Evolutionary conservation across 2,888 invertebrate species (phyloP).

Genomic region (Keiferia lycopersicella): DNA sequence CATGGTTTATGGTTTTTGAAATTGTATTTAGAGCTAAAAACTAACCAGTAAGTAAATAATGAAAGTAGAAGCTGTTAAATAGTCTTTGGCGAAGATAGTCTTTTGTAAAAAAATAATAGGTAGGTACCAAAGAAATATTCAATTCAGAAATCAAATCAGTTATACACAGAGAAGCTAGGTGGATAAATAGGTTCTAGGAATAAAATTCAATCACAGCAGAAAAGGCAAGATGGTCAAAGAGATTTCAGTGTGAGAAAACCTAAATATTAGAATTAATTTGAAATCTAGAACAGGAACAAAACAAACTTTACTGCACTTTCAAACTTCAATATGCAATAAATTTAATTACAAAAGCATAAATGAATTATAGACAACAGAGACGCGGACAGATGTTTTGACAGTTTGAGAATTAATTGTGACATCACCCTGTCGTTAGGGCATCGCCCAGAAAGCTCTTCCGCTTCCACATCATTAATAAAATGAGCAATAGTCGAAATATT

Average conservation of each 20-base stretch:
- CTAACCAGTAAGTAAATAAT: too few species aligned
- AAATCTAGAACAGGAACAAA: not conserved
- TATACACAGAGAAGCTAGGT: too few species aligned
- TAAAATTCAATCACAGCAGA: too few species aligned
- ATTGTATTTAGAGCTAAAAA: too few species aligned
- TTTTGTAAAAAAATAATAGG: not conserved
- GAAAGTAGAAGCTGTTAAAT: too few species aligned
- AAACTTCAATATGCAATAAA: slow-evolving; percentile 14
- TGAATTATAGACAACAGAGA: slow-evolving; percentile 53
- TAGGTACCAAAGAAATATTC: not conserved
- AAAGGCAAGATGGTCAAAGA: too few species aligned
- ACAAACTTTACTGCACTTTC: not conserved
- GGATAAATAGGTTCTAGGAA: too few species aligned
- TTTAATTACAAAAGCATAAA: slow-evolving; percentile 62
- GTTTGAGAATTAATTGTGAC: slow-evolving; percentile 77
- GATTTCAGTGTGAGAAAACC: not conserved
- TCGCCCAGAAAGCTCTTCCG: slow-evolving; percentile 72
- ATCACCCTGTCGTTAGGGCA: slow-evolving; percentile 71
- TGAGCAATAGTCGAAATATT: slow-evolving; percentile 80
- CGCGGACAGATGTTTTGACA: slow-evolving; percentile 79
- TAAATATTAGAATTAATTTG: not conserved
- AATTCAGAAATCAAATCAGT: too few species aligned
- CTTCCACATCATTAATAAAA: slow-evolving; percentile 80
- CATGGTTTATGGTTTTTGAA: too few species aligned
- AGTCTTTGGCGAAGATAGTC: too few species aligned